Percentiles rank a stretch among this genome's conserved stretches.
Evolutionary conservation across 2,113 vertebrate species (phyloP).

Genomic region (Platysternon megacephalum): DNA sequence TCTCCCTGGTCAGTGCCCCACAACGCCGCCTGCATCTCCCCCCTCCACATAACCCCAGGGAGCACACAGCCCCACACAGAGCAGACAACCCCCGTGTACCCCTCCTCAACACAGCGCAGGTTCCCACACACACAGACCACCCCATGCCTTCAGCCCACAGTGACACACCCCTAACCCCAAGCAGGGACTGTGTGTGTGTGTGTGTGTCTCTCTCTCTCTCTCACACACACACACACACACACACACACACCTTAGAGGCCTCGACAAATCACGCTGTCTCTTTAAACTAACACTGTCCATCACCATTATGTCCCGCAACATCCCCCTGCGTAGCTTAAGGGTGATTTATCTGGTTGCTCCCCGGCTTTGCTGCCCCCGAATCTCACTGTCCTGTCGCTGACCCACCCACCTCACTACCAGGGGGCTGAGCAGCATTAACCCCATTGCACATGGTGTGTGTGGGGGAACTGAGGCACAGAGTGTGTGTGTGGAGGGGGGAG

Average conservation of each 20-base stretch:
- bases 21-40: no score
- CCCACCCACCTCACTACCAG: not conserved
- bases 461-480: not conserved
- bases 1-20: no score
- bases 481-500: not conserved
- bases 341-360: not conserved
- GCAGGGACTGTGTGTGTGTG: no score
- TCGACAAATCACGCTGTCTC: not conserved
- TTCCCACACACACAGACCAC: not conserved
- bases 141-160: not conserved
- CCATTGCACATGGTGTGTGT: not conserved
- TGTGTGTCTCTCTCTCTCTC: no score
- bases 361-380: not conserved
- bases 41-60: not conserved
- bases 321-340: not conserved
- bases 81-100: not conserved
- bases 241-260: not conserved
- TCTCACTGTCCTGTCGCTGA: no score
- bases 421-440: not conserved
- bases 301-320: not conserved
- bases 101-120: not conserved
- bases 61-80: not conserved
- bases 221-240: no score
- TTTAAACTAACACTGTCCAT: not conserved
- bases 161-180: not conserved